These are phyloP conservation scores for Drosophila eugracilis DNA, from an alignment of 1,140 invertebrate species.

Conservation along the genomic window DNA sequence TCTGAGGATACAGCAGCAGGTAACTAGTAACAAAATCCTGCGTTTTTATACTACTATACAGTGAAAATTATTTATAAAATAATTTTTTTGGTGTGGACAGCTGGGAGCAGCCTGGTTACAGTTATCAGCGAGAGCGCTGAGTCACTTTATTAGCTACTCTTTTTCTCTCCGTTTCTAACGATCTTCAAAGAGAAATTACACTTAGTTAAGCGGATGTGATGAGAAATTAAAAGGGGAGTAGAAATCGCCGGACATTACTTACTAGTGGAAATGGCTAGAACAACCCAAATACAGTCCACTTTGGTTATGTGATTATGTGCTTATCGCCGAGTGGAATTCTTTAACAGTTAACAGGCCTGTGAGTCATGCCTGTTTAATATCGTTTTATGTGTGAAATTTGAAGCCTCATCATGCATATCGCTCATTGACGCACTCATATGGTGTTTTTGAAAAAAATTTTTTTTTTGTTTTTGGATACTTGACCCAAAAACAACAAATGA, in stretches of 20 bases:
- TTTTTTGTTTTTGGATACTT: slow-evolving; percentile 13
- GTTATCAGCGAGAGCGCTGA: slow-evolving; percentile 59
- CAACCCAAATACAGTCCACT: slow-evolving; percentile 9
- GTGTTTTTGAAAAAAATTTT: no score
- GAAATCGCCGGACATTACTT: slow-evolving; percentile 4
- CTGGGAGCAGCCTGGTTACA: slow-evolving; percentile 31
- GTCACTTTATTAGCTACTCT: slow-evolving; percentile 41
- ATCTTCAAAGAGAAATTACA: slow-evolving; percentile 43
- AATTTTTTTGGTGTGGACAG: background rate
- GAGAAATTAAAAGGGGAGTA: slow-evolving; percentile 20
- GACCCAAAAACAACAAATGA: slow-evolving; percentile 21
- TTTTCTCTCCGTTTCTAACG: slow-evolving; percentile 26
- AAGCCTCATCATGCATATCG: slow-evolving; percentile 43
- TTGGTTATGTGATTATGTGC: slow-evolving; percentile 46
- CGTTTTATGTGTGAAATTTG: slow-evolving; percentile 36
- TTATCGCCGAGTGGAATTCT: slow-evolving; percentile 54
- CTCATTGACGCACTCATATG: slow-evolving; percentile 11
- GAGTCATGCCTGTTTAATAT: slow-evolving; percentile 51
- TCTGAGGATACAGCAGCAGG: no score
- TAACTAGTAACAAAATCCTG: no score
- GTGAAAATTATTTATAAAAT: no score
- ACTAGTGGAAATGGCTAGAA: slow-evolving; percentile 5
- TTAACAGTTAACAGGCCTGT: slow-evolving; percentile 21
- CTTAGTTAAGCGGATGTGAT: slow-evolving; percentile 20
- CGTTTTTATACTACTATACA: no score